Evolutionary conservation across 2,797 vertebrate genomes (phyloP), one percentile per base, ranked within the genome.

Genomic region (Pangasius macronema): DNA sequence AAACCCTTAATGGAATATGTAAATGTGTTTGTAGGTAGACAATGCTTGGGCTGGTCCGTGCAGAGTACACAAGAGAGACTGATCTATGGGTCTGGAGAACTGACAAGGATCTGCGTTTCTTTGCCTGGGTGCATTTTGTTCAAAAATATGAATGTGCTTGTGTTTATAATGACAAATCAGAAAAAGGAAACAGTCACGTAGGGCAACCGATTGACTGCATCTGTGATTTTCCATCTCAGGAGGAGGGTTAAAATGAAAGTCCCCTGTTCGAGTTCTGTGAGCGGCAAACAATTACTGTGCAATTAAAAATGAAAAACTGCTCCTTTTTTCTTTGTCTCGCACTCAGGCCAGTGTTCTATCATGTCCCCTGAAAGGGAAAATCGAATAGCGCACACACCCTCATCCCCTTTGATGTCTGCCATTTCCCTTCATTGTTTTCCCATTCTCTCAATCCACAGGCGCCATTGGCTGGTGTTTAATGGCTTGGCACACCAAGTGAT

Each of bases 81-180:
- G 87, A 87, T 83, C 18, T 33, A 24, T 67, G n/a, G 61, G 27
- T 82, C 51, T 65, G 39, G 27, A 49, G 61, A 11, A 65, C 42
- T 49, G 82, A 83, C 46, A 53, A 51, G 27, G 30, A 53, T 46
- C 57, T n/a, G 36, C 33, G 2, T 79, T 36, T 36, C 10, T 90
- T 51, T 70, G 30, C 67, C 70, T 79, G 75, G 90, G 88, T 91
- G 88, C 91, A 93, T 92, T 93, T 93, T 16, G 10, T 88, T 89
- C 86, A 65, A 91, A 88, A 80, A 59, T 59, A 16, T 20, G 89
- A 92, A 92, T 92, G 89, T 89, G 91, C 92, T 94, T 93, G 90
- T 93, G 93, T 94, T 91, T 91, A 92, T 92, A 93, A 94, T 92
- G 89, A 93, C 91, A 91, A 30, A 51, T 88, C 92, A 90, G 82